Conservation (phyloP, 1,140 invertebrate genomes). For the Samia ricini region DNA sequence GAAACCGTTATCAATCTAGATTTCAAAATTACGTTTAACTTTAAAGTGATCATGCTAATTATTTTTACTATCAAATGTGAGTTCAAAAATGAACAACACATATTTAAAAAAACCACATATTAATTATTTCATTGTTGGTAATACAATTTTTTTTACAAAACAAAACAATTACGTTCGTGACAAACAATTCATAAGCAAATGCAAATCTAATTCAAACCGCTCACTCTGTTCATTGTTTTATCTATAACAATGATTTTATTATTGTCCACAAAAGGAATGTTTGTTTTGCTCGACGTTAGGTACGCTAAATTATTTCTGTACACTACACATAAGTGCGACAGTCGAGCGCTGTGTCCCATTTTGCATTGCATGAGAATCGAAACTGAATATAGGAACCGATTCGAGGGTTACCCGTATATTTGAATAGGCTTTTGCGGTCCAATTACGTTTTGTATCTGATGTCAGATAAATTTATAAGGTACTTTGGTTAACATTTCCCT, state of each 20-base stretch:
- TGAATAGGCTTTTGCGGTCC: constrained; percentile 5
- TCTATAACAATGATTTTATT: not conserved
- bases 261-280: constrained; percentile 3
- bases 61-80: no score
- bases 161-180: not conserved
- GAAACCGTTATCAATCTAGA: no score
- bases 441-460: constrained; percentile 11
- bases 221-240: not conserved
- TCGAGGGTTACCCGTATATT: not conserved
- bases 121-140: not conserved
- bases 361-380: constrained; percentile 16
- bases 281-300: constrained; percentile 1
- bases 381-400: constrained; percentile 5
- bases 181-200: not conserved
- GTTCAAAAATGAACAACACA: no score
- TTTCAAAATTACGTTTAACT: no score
- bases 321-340: not conserved
- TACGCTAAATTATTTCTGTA: not conserved
- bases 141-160: not conserved
- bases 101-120: no score
- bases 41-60: no score
- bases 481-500: not conserved
- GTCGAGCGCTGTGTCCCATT: constrained; percentile 2
- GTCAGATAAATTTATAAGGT: constrained; percentile 3
- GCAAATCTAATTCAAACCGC: not conserved